Evolutionary conservation across 2,797 vertebrate genomes (phyloP).

Genomic region (Rhincodon typus): DNA sequence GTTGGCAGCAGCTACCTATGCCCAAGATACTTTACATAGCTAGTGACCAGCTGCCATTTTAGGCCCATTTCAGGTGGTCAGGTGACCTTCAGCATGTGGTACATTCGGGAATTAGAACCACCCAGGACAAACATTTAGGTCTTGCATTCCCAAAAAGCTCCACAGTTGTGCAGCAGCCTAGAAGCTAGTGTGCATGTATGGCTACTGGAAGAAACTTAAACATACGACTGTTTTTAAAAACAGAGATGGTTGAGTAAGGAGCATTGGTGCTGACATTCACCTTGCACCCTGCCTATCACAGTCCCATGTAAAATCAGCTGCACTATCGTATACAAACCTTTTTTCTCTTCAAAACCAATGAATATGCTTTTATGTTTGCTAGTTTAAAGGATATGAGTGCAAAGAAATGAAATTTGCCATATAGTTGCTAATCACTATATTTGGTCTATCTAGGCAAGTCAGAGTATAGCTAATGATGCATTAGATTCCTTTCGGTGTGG

Average conservation of each 20-base stretch:
- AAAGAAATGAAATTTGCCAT: neutral
- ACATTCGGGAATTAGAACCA: neutral
- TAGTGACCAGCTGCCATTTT: neutral
- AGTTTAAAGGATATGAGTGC: neutral
- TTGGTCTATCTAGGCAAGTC: neutral
- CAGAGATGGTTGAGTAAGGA: neutral
- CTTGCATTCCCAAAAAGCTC: neutral
- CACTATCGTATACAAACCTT: neutral
- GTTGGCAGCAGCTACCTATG: neutral
- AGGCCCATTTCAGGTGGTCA: neutral
- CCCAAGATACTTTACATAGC: no score
- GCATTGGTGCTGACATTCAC: neutral
- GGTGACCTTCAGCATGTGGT: neutral
- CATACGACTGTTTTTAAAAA: neutral
- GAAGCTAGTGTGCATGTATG: neutral
- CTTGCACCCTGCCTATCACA: neutral
- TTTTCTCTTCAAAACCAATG: neutral
- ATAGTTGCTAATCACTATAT: neutral
- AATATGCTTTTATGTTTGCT: neutral
- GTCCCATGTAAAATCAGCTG: neutral
- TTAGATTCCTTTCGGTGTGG: neutral
- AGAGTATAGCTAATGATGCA: neutral
- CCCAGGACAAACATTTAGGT: neutral
- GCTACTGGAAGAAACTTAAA: neutral
- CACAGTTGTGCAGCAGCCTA: neutral